Evolutionary conservation across 2,888 invertebrate species (phyloP), one percentile per base, ranked within the genome.

Genomic region (Embidobia sp.): DNA sequence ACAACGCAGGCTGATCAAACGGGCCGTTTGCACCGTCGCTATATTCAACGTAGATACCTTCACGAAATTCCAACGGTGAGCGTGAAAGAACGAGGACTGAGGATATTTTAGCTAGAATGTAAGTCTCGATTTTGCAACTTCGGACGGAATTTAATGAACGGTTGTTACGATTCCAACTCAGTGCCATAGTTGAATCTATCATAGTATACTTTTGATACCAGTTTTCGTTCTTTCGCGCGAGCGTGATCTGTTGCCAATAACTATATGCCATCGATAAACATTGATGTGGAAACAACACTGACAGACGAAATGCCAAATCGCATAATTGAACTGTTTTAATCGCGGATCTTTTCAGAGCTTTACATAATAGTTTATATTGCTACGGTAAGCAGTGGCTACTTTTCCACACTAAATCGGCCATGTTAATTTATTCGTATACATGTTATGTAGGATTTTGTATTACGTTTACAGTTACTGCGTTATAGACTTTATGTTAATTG

Each of bases 341-440:
- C 57, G 64, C 51, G 44, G 40, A 53, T 64, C 27, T 31, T 29
- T 59, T 51, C 42, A 59, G 33, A 59, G 77, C 61, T 67, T 73
- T 77, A 51, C 46, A 57, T 57, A 42, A 63, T 55, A 61, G 61
- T 77, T 67, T 63, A 49, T 63, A 51, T 53, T 48, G 27, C 49
- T 64, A 44, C 33, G 76, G 51, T 49, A 37, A 73, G 49, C 61
- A 44, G 51, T 74, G 77, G 72, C 67, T 78, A 53, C 44, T 73
- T 76, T 82, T 82, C 79, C 80, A 79, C 79, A 81, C 77, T 79
- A 73, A 82, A 81, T 83, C 73, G 80, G 82, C 80, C 82, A 81
- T 83, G 84, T 84, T 84, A 80, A 83, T 83, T 85, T 85, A 77
- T 77, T 77, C 70, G 70, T 75, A 72, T 51, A 57, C 55, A 67